A percentile compares a stretch with the other conserved stretches of the same genome.
Evolutionary conservation across 2,797 vertebrate genomes (phyloP).

Genomic region (Malurus leucopterus): DNA sequence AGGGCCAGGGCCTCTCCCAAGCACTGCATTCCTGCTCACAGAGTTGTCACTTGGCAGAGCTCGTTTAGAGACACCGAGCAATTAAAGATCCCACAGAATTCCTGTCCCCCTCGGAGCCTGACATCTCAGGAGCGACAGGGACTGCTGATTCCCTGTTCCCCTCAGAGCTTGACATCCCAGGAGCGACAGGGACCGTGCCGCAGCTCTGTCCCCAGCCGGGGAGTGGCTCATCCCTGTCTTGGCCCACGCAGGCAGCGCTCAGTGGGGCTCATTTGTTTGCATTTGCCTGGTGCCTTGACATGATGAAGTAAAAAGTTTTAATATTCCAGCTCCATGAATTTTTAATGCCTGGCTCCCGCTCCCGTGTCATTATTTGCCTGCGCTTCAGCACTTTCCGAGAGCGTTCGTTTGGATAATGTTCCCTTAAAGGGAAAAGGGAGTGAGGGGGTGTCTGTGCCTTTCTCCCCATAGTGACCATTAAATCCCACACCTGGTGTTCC

Average conservation of each 20-base stretch:
- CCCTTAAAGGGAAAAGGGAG: slow-evolving; percentile 20
- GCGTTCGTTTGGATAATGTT: slow-evolving; percentile 64
- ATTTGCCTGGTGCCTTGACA: slow-evolving; percentile 61
- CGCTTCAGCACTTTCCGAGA: slow-evolving; percentile 62
- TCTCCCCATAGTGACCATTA: slow-evolving; percentile 60
- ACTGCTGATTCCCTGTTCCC: not conserved
- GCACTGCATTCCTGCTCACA: not conserved
- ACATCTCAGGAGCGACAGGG: not conserved
- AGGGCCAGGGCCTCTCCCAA: not conserved
- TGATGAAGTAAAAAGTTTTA: slow-evolving; percentile 70
- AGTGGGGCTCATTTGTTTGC: slow-evolving; percentile 56
- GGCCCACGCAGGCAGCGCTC: slow-evolving; percentile 22
- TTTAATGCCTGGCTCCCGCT: slow-evolving; percentile 71
- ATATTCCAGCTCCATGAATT: slow-evolving; percentile 68
- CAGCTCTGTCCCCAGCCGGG: not conserved
- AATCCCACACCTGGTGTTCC: slow-evolving; percentile 9
- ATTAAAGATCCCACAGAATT: not conserved
- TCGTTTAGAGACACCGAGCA: not conserved
- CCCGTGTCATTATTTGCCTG: slow-evolving; percentile 64
- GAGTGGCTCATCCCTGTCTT: not conserved
- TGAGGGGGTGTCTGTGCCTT: not conserved
- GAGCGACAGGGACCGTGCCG: not conserved
- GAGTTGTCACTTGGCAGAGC: slow-evolving; percentile 1
- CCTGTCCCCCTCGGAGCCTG: slow-evolving; percentile 8
- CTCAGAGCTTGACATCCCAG: not conserved